These are phyloP conservation scores for Trichogramma evanescens DNA, from an alignment of 2,888 invertebrate genomes.

Conservation along the genomic window DNA sequence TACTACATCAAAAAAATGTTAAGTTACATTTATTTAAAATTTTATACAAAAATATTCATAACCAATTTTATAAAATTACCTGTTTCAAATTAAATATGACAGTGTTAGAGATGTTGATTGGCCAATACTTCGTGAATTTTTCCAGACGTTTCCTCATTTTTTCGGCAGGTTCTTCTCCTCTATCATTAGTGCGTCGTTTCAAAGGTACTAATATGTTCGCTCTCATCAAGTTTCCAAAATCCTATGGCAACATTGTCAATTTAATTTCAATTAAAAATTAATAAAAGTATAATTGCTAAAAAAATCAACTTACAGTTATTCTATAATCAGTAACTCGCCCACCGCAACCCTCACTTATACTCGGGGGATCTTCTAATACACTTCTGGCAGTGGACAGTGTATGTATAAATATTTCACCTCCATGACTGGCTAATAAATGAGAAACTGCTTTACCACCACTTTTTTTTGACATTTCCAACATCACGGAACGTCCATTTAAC, in stretches of 20 bases:
- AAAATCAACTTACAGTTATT: constrained; percentile 48
- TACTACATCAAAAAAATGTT: constrained; percentile 51
- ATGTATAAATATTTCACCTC: constrained; percentile 93
- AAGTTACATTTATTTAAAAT: neutral
- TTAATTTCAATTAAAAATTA: neutral
- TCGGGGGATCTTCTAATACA: constrained; percentile 89
- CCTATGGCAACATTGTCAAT: constrained; percentile 54
- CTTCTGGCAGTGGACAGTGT: constrained; percentile 78
- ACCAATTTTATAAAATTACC: constrained; percentile 41
- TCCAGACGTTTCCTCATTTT: constrained; percentile 65
- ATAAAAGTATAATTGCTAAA: constrained; percentile 2
- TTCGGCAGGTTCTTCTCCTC: constrained; percentile 53
- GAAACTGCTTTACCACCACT: constrained; percentile 82
- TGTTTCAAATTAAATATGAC: constrained; percentile 77
- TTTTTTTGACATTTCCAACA: constrained; percentile 83
- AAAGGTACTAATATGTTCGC: constrained; percentile 72
- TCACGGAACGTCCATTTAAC: constrained; percentile 86
- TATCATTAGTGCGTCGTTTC: constrained; percentile 46
- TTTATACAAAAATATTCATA: neutral
- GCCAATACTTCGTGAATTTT: constrained; percentile 78
- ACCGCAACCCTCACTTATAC: constrained; percentile 89
- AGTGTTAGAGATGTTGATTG: constrained; percentile 82
- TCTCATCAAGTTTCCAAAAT: constrained; percentile 84
- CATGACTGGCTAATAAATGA: constrained; percentile 88
- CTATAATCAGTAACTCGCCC: constrained; percentile 90